A percentile compares a stretch with the other conserved stretches of the same genome.
phyloP scores from a whole-genome alignment of 1,140 invertebrate genomes.

The Dendrolimus punctatus region DNA sequence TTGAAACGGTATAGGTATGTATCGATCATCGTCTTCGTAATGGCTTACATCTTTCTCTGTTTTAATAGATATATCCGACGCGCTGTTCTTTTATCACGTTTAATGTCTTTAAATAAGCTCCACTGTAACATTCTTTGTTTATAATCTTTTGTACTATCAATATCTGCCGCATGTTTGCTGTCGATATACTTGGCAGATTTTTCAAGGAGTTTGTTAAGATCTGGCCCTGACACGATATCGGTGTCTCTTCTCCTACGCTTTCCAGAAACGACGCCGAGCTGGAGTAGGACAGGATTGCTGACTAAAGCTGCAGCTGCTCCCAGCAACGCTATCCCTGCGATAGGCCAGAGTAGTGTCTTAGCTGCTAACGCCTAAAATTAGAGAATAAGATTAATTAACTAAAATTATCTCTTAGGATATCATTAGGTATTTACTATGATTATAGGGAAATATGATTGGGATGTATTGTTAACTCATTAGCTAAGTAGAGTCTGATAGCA shows the following conservation, averaged over 20 bases:
- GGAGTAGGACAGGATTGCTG: slow-evolving; percentile 82
- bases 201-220: slow-evolving; percentile 3
- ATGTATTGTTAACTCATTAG: too few relatives aligned
- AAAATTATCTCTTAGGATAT: not conserved
- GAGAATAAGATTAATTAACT: not conserved
- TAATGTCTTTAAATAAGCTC: slow-evolving; percentile 4
- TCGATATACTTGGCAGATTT: not conserved
- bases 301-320: slow-evolving; percentile 84
- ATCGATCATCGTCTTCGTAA: slow-evolving; percentile 12
- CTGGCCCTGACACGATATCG: slow-evolving; percentile 30
- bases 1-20: slow-evolving; percentile 38
- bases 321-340: slow-evolving; percentile 84
- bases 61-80: not conserved
- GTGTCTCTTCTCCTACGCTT: slow-evolving; percentile 51
- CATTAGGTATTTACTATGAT: not conserved
- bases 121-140: slow-evolving; percentile 3
- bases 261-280: slow-evolving; percentile 80
- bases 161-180: not conserved
- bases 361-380: slow-evolving; percentile 53
- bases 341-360: slow-evolving; percentile 79
- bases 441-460: too few relatives aligned
- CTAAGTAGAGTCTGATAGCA: too few relatives aligned
- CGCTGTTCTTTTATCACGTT: slow-evolving; percentile 1
- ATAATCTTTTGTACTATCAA: not conserved
- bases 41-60: not conserved